These are phyloP conservation scores for Delphinapterus leucas DNA, from an alignment of 2,113 vertebrate species.

Conservation along the genomic window DNA sequence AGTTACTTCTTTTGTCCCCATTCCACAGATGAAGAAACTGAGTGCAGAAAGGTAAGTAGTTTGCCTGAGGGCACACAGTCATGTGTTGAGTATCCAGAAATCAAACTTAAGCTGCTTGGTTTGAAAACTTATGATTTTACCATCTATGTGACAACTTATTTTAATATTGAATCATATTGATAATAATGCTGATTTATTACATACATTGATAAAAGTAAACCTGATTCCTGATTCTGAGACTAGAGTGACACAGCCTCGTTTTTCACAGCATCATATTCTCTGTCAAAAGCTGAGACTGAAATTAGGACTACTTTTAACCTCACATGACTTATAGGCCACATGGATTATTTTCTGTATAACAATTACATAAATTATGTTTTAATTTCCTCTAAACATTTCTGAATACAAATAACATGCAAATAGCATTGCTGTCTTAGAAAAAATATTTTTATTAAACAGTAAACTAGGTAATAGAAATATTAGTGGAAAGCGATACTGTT, in stretches of 20 bases:
- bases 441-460: not conserved
- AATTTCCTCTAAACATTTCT: not conserved
- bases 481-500: not conserved
- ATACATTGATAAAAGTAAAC: not conserved
- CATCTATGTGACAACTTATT: not conserved
- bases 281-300: not conserved
- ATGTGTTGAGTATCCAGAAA: not conserved
- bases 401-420: constrained; percentile 11
- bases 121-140: not conserved
- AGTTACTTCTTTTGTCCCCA: not conserved
- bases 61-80: not conserved
- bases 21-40: not conserved
- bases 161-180: not conserved
- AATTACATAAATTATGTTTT: not conserved
- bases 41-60: not conserved
- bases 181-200: not conserved
- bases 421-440: not conserved
- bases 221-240: not conserved
- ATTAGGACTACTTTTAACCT: not conserved
- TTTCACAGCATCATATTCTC: not conserved
- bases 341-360: not conserved
- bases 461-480: constrained; percentile 23
- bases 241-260: not conserved
- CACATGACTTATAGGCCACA: not conserved
- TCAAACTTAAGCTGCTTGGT: not conserved